Conservation (phyloP, 2,888 invertebrate genomes). For the Horisme vitalbata region DNA sequence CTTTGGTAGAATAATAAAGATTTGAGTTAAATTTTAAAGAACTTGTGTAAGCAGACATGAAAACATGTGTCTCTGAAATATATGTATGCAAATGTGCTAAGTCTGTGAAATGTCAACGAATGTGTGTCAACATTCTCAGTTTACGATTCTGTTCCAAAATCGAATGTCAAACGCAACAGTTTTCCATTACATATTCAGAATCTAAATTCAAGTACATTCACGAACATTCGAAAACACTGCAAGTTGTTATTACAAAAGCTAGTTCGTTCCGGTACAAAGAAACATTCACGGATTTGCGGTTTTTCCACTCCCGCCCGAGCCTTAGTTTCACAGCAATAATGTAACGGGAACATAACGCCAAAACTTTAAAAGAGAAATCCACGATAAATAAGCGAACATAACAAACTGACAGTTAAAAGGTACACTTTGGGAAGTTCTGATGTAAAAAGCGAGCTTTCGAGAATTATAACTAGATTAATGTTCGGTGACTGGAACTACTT, state of each 20-base stretch:
- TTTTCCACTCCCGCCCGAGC: slow-evolving; percentile 29
- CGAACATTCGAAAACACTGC: slow-evolving; percentile 1
- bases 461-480: slow-evolving; percentile 78
- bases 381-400: slow-evolving; percentile 51
- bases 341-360: slow-evolving; percentile 41
- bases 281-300: slow-evolving; percentile 24
- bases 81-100: too few species aligned
- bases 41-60: too few species aligned
- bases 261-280: slow-evolving; percentile 18
- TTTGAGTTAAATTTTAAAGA: too few species aligned
- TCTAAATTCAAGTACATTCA: slow-evolving; percentile 7
- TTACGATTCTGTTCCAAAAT: slow-evolving; percentile 24
- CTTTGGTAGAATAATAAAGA: too few species aligned
- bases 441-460: slow-evolving; percentile 51
- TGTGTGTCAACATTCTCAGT: too few species aligned
- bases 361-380: slow-evolving; percentile 43
- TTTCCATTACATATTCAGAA: slow-evolving; percentile 14
- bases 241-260: slow-evolving; percentile 12
- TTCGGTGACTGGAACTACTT: slow-evolving; percentile 72
- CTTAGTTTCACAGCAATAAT: slow-evolving; percentile 41
- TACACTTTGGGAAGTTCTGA: slow-evolving; percentile 52
- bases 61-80: too few species aligned
- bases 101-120: too few species aligned
- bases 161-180: slow-evolving; percentile 37
- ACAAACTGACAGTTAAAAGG: slow-evolving; percentile 52